Evolutionary conservation across 1,140 invertebrate genomes (phyloP).

Genomic region (Drosophila sp.): DNA sequence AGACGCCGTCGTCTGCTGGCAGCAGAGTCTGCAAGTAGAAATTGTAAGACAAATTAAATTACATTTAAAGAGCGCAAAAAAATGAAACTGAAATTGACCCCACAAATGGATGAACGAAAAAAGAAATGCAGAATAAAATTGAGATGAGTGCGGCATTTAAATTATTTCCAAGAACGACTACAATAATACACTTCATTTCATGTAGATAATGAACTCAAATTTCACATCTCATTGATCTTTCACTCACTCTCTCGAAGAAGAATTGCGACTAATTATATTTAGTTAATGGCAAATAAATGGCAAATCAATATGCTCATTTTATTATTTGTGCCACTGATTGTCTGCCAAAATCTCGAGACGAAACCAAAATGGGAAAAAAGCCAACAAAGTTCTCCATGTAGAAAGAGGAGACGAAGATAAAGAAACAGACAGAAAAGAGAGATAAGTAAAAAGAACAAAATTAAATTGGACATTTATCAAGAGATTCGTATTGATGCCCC

Average conservation of each 20-base stretch:
- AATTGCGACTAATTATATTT: constrained; percentile 27
- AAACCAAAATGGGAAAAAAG: constrained; percentile 7
- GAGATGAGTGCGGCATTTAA: not conserved
- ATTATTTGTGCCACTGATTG: constrained; percentile 5
- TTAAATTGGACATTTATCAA: constrained; percentile 83
- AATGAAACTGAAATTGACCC: constrained; percentile 5
- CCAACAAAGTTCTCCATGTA: constrained; percentile 41
- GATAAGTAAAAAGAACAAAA: constrained; percentile 81
- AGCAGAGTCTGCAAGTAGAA: constrained; percentile 70
- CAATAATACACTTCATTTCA: not conserved
- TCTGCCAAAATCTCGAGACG: not conserved
- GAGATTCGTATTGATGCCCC: constrained; percentile 81
- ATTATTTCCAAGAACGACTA: not conserved
- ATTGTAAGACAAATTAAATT: constrained; percentile 80
- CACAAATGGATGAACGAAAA: not conserved
- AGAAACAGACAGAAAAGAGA: constrained; percentile 26
- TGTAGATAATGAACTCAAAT: not conserved
- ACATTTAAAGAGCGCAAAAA: constrained; percentile 63
- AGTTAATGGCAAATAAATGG: constrained; percentile 17
- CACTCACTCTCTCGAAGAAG: not conserved
- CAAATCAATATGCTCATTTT: constrained; percentile 55
- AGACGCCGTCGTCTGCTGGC: constrained; percentile 76
- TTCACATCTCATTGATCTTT: not conserved
- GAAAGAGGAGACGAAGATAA: constrained; percentile 25
- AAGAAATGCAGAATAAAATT: constrained; percentile 5